phyloP scores from a whole-genome alignment of 2,113 vertebrate genomes.

The Labeo catla region DNA sequence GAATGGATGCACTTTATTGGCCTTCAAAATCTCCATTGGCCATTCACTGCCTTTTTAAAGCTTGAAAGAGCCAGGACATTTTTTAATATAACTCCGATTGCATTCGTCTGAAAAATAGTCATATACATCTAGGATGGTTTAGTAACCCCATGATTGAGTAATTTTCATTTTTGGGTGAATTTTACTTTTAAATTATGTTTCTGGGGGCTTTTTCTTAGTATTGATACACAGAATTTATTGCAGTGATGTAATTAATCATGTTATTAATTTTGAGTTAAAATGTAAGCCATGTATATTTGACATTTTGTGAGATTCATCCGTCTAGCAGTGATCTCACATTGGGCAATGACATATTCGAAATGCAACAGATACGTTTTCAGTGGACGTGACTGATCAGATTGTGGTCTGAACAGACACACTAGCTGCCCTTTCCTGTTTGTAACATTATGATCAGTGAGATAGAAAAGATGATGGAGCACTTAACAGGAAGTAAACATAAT shows the following conservation, averaged over 20 bases:
- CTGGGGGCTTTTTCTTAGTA: too few relatives aligned
- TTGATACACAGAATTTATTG: too few relatives aligned
- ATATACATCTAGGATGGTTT: too few relatives aligned
- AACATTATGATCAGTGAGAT: neutral
- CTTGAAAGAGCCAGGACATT: too few relatives aligned
- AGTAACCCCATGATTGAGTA: too few relatives aligned
- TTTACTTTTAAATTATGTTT: too few relatives aligned
- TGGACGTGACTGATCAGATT: neutral
- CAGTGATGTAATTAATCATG: neutral
- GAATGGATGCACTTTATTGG: too few relatives aligned
- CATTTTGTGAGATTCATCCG: neutral
- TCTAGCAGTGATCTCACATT: neutral
- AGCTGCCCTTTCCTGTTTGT: neutral
- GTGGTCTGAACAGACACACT: neutral
- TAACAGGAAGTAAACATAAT: slow-evolving; percentile 24
- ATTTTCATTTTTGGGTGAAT: too few relatives aligned
- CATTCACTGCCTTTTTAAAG: too few relatives aligned
- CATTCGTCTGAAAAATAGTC: too few relatives aligned
- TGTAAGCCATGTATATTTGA: neutral
- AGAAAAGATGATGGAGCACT: neutral
- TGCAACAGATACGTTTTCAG: neutral
- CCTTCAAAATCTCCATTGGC: too few relatives aligned
- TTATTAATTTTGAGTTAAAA: neutral
- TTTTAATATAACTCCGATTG: too few relatives aligned
- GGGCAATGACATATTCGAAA: neutral